Conservation (phyloP, 2,797 vertebrate genomes). For the Aulostomus chinensis region DNA sequence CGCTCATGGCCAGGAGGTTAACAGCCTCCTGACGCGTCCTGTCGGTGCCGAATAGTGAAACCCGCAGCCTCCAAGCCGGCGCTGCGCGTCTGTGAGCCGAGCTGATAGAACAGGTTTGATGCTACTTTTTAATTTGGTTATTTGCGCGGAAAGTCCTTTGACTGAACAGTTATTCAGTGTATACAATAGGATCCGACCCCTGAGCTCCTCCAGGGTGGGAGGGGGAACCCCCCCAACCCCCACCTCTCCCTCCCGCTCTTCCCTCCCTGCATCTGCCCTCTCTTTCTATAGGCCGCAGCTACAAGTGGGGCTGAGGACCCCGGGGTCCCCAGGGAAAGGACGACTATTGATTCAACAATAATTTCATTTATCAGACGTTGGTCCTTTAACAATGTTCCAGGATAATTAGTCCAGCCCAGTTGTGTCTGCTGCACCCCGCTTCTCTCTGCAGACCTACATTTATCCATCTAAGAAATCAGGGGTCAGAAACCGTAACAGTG, state of each 20-base stretch:
- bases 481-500: no score
- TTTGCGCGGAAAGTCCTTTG: constrained; percentile 21
- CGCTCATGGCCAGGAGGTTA: no score
- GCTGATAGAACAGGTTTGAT: constrained; percentile 11
- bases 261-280: constrained; percentile 28
- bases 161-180: constrained; percentile 59
- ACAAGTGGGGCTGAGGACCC: constrained; percentile 39
- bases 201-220: constrained; percentile 56
- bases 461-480: no score
- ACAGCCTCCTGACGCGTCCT: no score
- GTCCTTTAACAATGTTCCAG: not conserved
- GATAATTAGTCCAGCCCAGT: constrained; percentile 16
- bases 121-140: constrained; percentile 25
- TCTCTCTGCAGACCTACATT: no score
- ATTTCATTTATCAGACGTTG: constrained; percentile 10
- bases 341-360: constrained; percentile 20
- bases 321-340: constrained; percentile 42
- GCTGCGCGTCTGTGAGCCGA: no score
- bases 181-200: constrained; percentile 73
- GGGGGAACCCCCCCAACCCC: constrained; percentile 7
- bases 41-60: no score
- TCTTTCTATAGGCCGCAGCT: constrained; percentile 35
- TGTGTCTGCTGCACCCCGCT: not conserved
- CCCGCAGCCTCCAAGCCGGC: no score
- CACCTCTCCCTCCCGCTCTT: constrained; percentile 24